Conservation (phyloP, 2,888 invertebrate species). For the Brachypalpus laphriformis region DNA sequence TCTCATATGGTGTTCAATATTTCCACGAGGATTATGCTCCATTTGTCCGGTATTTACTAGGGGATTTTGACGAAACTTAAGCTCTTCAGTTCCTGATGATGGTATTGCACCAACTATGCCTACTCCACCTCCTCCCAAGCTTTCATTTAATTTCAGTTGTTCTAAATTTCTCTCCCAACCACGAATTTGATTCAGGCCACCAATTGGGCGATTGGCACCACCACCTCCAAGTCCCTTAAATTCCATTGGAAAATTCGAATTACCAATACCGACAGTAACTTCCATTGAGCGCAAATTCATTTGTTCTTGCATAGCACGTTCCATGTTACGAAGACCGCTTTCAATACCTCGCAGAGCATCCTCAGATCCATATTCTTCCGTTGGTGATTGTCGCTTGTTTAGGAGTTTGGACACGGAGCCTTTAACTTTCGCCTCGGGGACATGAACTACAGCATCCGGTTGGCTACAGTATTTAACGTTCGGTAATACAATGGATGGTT, state of each 20-base stretch:
- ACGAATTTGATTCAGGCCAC: conserved; percentile 57
- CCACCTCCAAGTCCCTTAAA: conserved; percentile 21
- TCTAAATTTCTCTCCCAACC: conserved; percentile 80
- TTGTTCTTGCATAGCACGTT: conserved; percentile 83
- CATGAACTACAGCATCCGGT: conserved; percentile 12
- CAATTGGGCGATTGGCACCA: conserved; percentile 74
- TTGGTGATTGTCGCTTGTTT: conserved; percentile 77
- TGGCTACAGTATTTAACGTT: conserved; percentile 35
- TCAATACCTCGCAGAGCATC: conserved; percentile 83
- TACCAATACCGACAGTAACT: conserved; percentile 76
- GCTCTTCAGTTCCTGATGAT: conserved; percentile 74
- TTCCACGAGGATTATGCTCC: conserved; percentile 77
- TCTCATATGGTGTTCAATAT: conserved; percentile 83
- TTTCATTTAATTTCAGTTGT: conserved; percentile 64
- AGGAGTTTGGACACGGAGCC: conserved; percentile 43
- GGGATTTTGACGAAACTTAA: conserved; percentile 76
- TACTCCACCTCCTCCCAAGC: conserved; percentile 3
- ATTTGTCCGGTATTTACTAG: conserved; percentile 58
- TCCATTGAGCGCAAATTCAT: conserved; percentile 82
- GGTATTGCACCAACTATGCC: conserved; percentile 67
- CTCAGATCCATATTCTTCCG: conserved; percentile 82
- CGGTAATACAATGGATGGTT: conserved; percentile 17
- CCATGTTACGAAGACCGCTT: conserved; percentile 83
- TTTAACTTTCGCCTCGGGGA: conserved; percentile 53
- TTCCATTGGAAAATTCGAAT: conserved; percentile 73